Conservation (phyloP, 53 echinoderm and acorn worm species). For the Zoroaster sp. region DNA sequence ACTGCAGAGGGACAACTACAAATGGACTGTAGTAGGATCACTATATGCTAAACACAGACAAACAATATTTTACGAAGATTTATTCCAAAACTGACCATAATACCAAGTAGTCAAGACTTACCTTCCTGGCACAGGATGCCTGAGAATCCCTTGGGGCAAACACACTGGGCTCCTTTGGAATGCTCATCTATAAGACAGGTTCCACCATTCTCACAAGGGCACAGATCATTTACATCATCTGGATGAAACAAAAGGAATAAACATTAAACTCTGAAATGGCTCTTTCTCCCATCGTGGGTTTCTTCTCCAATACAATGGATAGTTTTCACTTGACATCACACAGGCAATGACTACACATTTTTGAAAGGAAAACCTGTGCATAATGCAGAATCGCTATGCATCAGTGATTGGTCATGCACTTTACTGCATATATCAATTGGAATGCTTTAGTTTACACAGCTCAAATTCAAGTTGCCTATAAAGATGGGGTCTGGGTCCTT, state of each 20-base stretch:
- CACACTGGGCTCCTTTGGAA: neutral
- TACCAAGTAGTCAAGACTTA: neutral
- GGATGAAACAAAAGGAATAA: neutral
- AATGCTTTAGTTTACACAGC: too few species aligned
- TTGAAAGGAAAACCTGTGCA: too few species aligned
- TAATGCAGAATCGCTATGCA: too few species aligned
- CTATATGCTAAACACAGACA: too few species aligned
- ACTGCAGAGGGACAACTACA: neutral
- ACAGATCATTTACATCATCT: neutral
- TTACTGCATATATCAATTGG: neutral
- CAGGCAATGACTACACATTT: too few species aligned
- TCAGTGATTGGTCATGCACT: neutral
- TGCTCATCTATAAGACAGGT: neutral
- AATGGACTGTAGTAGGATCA: too few species aligned
- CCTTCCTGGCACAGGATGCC: neutral
- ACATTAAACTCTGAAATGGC: neutral
- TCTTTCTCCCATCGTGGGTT: too few species aligned
- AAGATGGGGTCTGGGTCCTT: too few species aligned
- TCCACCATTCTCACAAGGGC: neutral
- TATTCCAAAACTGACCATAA: neutral
- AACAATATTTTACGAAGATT: too few species aligned
- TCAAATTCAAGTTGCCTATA: too few species aligned
- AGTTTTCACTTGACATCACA: too few species aligned
- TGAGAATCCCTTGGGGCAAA: neutral
- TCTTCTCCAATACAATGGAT: too few species aligned